Conservation (phyloP, 1,140 invertebrate species). For the Drosophila teissieri region DNA sequence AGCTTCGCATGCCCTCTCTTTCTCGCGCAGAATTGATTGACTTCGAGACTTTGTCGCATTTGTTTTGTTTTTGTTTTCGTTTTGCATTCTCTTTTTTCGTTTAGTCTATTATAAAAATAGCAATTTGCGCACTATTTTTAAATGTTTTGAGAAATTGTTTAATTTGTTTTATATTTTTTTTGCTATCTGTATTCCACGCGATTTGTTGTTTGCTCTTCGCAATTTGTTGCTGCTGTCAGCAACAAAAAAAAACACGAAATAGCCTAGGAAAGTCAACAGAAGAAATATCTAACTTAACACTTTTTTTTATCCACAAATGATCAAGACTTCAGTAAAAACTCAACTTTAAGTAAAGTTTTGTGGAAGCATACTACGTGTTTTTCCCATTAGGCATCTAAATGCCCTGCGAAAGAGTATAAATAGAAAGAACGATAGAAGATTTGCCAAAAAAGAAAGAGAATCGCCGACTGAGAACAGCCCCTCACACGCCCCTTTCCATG, state of each 20-base stretch:
- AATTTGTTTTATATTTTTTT: constrained; percentile 42
- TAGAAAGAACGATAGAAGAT: constrained; percentile 1
- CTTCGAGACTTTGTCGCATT: constrained; percentile 46
- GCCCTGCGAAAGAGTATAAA: neutral
- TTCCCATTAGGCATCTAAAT: too few species aligned
- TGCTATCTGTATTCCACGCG: constrained; percentile 14
- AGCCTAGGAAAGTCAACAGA: neutral
- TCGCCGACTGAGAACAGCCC: constrained; percentile 37
- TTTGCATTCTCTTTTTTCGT: constrained; percentile 41
- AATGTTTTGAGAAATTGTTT: constrained; percentile 77
- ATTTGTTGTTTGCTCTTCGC: constrained; percentile 29
- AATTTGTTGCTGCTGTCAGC: constrained; percentile 63
- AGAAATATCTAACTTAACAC: neutral
- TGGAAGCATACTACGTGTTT: too few species aligned
- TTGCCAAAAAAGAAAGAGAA: constrained; percentile 31
- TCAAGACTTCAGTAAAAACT: neutral
- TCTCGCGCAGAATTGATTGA: constrained; percentile 12
- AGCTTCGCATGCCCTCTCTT: constrained; percentile 12
- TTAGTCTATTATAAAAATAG: constrained; percentile 67
- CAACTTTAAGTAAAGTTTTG: too few species aligned
- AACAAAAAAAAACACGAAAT: constrained; percentile 4
- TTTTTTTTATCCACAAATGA: neutral
- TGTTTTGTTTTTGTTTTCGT: constrained; percentile 53
- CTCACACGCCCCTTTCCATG: constrained; percentile 36
- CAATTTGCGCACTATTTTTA: constrained; percentile 83